phyloP scores from a whole-genome alignment of 2,888 invertebrate genomes.

The Busseola fusca region DNA sequence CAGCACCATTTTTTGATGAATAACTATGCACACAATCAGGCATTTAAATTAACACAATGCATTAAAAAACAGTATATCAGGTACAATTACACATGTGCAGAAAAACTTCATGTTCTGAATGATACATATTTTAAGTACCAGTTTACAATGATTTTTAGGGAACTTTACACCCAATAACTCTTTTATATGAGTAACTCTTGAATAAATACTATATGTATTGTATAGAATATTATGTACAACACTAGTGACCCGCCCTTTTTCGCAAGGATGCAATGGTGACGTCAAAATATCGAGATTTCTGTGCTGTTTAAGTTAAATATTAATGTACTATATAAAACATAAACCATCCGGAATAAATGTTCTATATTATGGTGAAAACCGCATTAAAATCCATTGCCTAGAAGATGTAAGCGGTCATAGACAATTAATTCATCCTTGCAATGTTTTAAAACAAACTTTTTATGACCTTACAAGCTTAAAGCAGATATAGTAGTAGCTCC shows the following conservation, averaged over 20 bases:
- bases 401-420: no score
- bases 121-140: conserved; percentile 44
- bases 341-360: not conserved
- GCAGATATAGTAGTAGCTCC: conserved; percentile 18
- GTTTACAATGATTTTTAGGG: conserved; percentile 14
- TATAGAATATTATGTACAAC: conserved; percentile 28
- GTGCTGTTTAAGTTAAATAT: not conserved
- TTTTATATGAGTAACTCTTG: conserved; percentile 16
- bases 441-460: conserved; percentile 2
- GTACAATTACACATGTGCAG: conserved; percentile 67
- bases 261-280: not conserved
- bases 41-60: conserved; percentile 61
- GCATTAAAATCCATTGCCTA: not conserved
- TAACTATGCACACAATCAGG: conserved; percentile 60
- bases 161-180: conserved; percentile 11
- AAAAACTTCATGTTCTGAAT: conserved; percentile 50
- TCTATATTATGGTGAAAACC: not conserved
- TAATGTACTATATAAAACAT: not conserved
- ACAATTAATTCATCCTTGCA: not conserved
- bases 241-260: not conserved
- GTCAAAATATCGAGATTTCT: conserved; percentile 7
- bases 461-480: conserved; percentile 23
- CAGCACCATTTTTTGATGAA: conserved; percentile 80
- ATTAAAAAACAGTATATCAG: conserved; percentile 70
- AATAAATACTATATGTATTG: conserved; percentile 11